phyloP scores from a whole-genome alignment of 2,888 invertebrate species.

The Brenthis ino region DNA sequence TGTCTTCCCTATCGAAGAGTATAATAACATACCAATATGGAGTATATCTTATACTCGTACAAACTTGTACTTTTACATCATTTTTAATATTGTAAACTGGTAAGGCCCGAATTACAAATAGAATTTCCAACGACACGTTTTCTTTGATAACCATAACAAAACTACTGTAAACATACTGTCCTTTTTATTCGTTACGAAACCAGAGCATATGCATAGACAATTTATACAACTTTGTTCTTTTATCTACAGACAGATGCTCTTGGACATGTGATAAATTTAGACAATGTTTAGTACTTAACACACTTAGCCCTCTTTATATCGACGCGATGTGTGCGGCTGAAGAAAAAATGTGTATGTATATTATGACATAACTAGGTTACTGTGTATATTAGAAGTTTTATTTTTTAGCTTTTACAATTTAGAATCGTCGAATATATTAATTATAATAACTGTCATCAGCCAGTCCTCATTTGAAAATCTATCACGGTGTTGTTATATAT shows the following conservation, averaged over 20 bases:
- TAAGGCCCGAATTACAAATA: no score
- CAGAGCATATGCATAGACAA: slow-evolving; percentile 21
- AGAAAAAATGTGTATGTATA: background rate
- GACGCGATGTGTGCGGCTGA: background rate
- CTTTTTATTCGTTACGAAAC: slow-evolving; percentile 21
- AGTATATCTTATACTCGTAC: no score
- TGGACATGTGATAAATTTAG: slow-evolving; percentile 18
- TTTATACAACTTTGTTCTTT: slow-evolving; percentile 23
- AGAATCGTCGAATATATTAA: no score
- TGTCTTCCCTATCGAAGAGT: no score
- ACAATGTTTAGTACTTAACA: slow-evolving; percentile 6
- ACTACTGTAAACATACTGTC: slow-evolving; percentile 20
- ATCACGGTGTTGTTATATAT: no score
- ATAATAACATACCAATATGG: no score
- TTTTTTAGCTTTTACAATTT: background rate
- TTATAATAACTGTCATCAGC: no score
- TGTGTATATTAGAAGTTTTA: background rate
- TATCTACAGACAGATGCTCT: slow-evolving; percentile 22
- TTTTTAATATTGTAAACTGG: no score
- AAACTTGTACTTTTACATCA: no score
- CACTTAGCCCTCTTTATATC: background rate
- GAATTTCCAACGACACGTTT: slow-evolving; percentile 14
- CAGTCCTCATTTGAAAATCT: no score
- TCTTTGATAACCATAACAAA: slow-evolving; percentile 24
- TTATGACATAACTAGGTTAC: background rate